Evolutionary conservation across 2,797 vertebrate genomes (phyloP), one percentile per base, ranked within the genome.

Genomic region (Triplophysa yarkandensis): DNA sequence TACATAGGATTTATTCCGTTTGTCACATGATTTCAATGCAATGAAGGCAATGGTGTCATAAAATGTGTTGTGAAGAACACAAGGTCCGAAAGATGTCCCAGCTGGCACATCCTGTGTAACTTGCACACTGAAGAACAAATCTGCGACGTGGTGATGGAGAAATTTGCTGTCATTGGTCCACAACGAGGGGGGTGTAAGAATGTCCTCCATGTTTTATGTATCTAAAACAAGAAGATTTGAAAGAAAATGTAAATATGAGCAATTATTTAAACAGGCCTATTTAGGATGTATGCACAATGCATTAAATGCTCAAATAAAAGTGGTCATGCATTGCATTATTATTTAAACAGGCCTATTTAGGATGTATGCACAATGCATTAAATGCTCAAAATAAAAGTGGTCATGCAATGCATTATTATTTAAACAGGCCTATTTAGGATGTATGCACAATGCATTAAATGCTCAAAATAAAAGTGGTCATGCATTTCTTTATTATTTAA

Each of bases 31-130:
- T 81, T 95, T 96, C 69, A 94, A 89, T 60, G 94, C 94, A 80
- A 96, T 96, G 85, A 96, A 96, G 81, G 94, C 93, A 57, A 96
- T 91, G 0, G 92, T 94, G 87, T 96, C 94, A 80, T 95, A 91
- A 82, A 94, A 91, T 9, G 92, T 92, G 81, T 92, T 93, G 57
- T 95, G 93, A 55, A 95, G 91, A 80, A 92, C 68, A 69, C 93
- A 95, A 0, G 94, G 94, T 75, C 94, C 95, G 48, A 96, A 94
- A 80, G 90, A 91, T 2, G 89, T 88, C 81, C 94, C 93, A 44
- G 91, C 84, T 0, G 92, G 91, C 81, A 96, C 92, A 85, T 94
- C 92, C 85, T 91, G 93, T 70, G 94, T 95, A 66, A 94, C 94
- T 36, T 93, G 86, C 85, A 96, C 94, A 16, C 92, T 93, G 74